phyloP scores from a whole-genome alignment of 2,113 vertebrate species.

The Haemorhous mexicanus region DNA sequence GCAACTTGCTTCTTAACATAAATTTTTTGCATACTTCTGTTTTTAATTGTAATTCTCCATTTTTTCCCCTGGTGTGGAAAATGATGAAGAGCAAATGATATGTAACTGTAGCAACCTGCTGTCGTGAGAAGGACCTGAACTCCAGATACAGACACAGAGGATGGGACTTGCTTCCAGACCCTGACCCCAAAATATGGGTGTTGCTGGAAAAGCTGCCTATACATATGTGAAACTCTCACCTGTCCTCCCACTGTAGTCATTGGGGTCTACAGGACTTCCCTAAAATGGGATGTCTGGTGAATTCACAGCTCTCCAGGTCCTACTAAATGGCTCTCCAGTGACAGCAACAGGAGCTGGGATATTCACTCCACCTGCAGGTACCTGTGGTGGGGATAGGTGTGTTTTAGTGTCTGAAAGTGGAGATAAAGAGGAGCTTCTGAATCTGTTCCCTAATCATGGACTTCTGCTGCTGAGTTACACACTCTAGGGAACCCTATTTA shows the following conservation, averaged over 20 bases:
- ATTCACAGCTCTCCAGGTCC: background rate
- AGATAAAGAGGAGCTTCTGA: background rate
- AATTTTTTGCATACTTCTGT: background rate
- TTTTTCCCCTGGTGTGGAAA: background rate
- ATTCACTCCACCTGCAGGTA: background rate
- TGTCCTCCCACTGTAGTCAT: background rate
- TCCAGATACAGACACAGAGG: background rate
- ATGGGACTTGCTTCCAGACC: background rate
- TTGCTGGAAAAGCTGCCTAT: background rate
- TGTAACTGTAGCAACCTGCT: background rate
- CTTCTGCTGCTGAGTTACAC: background rate
- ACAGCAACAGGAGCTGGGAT: background rate
- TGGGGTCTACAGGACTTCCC: background rate
- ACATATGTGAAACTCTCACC: fast-evolving
- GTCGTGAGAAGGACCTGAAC: background rate
- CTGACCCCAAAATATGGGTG: background rate
- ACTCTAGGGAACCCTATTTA: background rate
- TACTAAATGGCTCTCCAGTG: background rate
- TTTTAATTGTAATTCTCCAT: background rate
- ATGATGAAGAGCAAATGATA: background rate
- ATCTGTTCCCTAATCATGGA: background rate
- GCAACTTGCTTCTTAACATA: background rate
- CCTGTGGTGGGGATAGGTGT: fast-evolving
- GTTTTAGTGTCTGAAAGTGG: background rate
- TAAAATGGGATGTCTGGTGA: background rate